Evolutionary conservation across 2,113 vertebrate species (phyloP), one percentile per base, ranked within the genome.

Genomic region (Trematomus loennbergii): DNA sequence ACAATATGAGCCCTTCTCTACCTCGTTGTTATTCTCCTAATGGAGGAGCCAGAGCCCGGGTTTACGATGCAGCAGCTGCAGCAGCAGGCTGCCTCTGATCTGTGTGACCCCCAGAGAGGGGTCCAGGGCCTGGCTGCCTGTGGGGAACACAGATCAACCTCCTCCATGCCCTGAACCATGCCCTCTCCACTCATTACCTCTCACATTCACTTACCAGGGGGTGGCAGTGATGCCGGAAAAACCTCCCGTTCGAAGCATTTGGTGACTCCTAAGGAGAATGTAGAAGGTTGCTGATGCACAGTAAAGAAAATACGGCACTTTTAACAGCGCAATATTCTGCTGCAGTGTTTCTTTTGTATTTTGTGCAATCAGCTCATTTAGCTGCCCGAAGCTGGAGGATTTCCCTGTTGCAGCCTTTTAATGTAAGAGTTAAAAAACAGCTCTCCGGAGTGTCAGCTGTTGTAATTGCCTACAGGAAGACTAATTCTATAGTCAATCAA

Each of bases 91-190:
- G 80, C 69, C 69, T 79, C 65, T 89, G 86, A 89, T 92, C 85
- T 66, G n/a, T 25, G 73, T 86, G 84, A 91, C 89, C 86, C 75
- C 75, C 58, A 69, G 78, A 78, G 75, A 82, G 66, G 76, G 81
- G 78, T 85, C 72, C 73, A 50, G 75, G 80, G 79, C 70, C 78
- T 15, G 52, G 55, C 74, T 49, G 83, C 82, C 89, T 85, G 89
- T 70, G 69, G 84, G 89, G 92, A 92, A 90, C 90, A 90, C 87
- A 86, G 82, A 90, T 85, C 81, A 90, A 67, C 84, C 83, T 81
- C 78, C 86, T 86, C 77, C 90, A 82, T 86, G 83, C 84, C 67
- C 87, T 79, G 88, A 90, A 87, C 92, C 68, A 68, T 90, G 86
- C 55, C 85, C 87, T 72, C 60, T 71, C 69, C 61, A 64, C 89